Conservation (phyloP, 2,888 invertebrate genomes). For the Pherbina coryleti region DNA sequence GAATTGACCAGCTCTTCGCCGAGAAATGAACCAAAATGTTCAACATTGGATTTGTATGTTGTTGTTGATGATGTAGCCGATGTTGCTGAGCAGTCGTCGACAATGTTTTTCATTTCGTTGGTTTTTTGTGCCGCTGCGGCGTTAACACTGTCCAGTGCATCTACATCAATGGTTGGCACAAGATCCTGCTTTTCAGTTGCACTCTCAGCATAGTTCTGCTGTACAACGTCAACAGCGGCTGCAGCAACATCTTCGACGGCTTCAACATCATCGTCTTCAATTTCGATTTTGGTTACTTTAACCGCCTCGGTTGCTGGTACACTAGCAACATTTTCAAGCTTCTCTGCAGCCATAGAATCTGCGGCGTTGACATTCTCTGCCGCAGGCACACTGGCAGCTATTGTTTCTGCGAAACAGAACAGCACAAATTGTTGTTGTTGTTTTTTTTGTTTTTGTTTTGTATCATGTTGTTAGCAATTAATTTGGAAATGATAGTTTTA, state of each 20-base stretch:
- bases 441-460: conserved; percentile 44
- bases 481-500: conserved; percentile 36
- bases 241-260: background rate
- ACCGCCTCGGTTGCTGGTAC: background rate
- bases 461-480: conserved; percentile 43
- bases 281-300: background rate
- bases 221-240: background rate
- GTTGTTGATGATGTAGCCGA: conserved; percentile 36
- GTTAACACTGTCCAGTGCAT: conserved; percentile 39
- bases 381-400: conserved; percentile 46
- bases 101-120: conserved; percentile 48
- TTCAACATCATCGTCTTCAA: background rate
- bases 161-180: conserved; percentile 47
- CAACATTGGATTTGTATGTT: conserved; percentile 71
- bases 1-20: conserved; percentile 85
- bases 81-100: conserved; percentile 49
- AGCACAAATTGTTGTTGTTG: conserved; percentile 43
- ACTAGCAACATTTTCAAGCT: background rate
- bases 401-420: conserved; percentile 68
- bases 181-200: background rate
- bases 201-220: background rate
- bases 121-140: conserved; percentile 43
- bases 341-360: background rate
- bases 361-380: conserved; percentile 58
- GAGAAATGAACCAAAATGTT: conserved; percentile 80